These are phyloP conservation scores for Rhodeus uyekii DNA, from an alignment of 2,797 vertebrate species.

Conservation along the genomic window DNA sequence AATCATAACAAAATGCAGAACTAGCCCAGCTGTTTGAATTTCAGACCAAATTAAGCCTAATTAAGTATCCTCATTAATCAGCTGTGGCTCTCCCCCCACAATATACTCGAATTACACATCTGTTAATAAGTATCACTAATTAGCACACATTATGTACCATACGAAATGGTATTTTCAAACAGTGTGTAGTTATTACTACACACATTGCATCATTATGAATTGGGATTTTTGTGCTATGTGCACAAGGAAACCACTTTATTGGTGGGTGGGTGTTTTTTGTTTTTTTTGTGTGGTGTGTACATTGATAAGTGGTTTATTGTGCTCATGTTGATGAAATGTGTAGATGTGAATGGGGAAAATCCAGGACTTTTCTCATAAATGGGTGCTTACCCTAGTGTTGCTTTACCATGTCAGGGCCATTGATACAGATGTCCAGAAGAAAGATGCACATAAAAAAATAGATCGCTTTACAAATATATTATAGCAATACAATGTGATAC, in stretches of 20 bases:
- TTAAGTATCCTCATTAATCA: not conserved
- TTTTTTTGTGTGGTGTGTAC: not conserved
- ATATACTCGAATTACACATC: not conserved
- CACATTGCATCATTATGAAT: not conserved
- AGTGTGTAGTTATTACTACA: not conserved
- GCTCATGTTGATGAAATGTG: too few species aligned
- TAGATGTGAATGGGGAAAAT: not conserved
- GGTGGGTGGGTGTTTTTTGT: not conserved
- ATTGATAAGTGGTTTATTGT: not conserved
- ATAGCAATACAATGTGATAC: not conserved
- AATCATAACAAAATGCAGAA: not conserved
- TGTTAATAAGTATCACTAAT: not conserved
- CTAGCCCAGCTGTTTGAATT: not conserved
- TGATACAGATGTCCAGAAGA: not conserved
- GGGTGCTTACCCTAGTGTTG: not conserved
- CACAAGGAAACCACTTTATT: not conserved
- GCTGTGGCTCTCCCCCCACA: not conserved
- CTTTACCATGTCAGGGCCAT: not conserved
- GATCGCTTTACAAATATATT: not conserved
- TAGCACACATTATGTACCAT: not conserved
- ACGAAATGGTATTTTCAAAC: not conserved
- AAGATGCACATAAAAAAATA: not conserved
- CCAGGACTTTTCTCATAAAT: not conserved
- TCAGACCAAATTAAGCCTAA: not conserved
- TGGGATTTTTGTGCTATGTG: not conserved